These are phyloP conservation scores for Helogale parvula DNA, from an alignment of 2,113 vertebrate genomes.

Conservation along the genomic window DNA sequence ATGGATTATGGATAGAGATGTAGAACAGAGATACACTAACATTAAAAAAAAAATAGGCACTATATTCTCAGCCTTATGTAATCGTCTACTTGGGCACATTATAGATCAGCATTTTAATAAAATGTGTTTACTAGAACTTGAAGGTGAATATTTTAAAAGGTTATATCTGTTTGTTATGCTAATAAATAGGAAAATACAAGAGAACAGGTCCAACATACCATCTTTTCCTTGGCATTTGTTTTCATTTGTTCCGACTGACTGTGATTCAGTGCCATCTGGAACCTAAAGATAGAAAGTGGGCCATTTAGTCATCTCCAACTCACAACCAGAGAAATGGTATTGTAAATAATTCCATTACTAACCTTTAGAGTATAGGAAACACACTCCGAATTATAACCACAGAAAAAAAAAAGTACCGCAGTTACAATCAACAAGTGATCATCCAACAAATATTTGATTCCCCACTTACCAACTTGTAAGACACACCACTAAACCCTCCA, in stretches of 20 bases:
- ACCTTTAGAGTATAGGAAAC: slow-evolving; percentile 39
- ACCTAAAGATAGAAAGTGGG: slow-evolving; percentile 79
- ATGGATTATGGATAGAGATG: neutral
- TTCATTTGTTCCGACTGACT: slow-evolving; percentile 84
- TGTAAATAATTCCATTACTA: slow-evolving; percentile 43
- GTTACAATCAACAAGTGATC: neutral
- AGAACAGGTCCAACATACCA: slow-evolving; percentile 84
- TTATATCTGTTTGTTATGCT: slow-evolving; percentile 39
- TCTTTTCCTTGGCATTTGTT: slow-evolving; percentile 83
- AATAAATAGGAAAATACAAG: slow-evolving; percentile 5
- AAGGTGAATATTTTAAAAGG: slow-evolving; percentile 25
- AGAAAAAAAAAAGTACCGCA: neutral
- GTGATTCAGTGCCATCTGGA: slow-evolving; percentile 83
- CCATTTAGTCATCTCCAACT: slow-evolving; percentile 63
- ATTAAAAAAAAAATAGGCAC: neutral
- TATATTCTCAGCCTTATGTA: neutral
- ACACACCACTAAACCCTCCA: neutral
- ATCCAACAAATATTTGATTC: neutral
- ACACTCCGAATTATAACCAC: neutral
- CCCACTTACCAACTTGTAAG: neutral
- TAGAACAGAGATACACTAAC: neutral
- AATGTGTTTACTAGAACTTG: slow-evolving; percentile 35
- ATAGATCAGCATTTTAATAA: neutral
- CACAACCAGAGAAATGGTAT: slow-evolving; percentile 40
- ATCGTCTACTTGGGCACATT: neutral